These are phyloP conservation scores for Onthophagus sagittarius DNA, from an alignment of 2,888 invertebrate genomes.

Conservation along the genomic window DNA sequence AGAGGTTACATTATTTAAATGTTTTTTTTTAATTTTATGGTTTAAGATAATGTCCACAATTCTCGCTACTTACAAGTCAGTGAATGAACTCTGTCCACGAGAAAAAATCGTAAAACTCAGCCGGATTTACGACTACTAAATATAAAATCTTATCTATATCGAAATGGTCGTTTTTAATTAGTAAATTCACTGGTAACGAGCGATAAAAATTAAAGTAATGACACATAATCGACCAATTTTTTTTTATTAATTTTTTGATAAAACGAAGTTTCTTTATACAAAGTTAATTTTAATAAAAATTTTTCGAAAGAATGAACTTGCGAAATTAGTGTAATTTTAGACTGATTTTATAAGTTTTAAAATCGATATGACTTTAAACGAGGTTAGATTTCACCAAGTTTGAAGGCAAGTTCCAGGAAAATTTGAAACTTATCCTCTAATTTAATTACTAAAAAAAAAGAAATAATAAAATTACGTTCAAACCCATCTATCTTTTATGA, in stretches of 20 bases:
- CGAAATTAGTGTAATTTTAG: not conserved
- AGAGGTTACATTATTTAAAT: not conserved
- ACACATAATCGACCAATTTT: not conserved
- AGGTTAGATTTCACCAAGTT: not conserved
- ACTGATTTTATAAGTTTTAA: not conserved
- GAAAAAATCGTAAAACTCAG: not conserved
- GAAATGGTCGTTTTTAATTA: not conserved
- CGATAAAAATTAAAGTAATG: not conserved
- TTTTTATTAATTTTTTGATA: not conserved
- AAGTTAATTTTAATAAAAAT: not conserved
- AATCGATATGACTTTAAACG: not conserved
- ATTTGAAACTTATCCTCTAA: too few species aligned
- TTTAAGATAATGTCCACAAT: not conserved
- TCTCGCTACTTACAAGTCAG: not conserved
- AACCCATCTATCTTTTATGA: too few species aligned
- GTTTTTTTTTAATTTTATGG: not conserved
- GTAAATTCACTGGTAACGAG: not conserved
- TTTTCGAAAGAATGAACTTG: not conserved
- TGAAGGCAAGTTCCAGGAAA: not conserved
- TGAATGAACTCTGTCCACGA: not conserved
- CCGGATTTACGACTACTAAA: not conserved
- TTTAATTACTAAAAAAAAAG: too few species aligned
- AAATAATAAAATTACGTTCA: too few species aligned
- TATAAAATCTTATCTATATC: not conserved
- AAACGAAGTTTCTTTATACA: too few species aligned